Evolutionary conservation across 2,888 invertebrate species (phyloP), one percentile per base, ranked within the genome.

Genomic region (Noctua janthe): DNA sequence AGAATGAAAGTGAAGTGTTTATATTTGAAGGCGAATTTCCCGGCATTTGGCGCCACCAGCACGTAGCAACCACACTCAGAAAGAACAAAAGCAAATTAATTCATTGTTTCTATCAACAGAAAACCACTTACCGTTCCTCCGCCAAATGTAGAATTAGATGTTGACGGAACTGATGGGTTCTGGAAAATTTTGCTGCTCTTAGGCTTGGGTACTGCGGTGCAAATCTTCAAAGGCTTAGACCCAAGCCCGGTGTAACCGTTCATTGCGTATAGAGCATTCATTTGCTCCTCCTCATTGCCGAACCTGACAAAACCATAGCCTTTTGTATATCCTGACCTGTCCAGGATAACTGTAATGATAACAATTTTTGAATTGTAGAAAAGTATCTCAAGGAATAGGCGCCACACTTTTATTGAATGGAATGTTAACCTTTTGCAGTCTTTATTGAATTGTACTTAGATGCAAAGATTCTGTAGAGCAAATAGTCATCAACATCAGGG

Each of bases 251-350:
- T 98, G 92, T 98, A 99, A 2, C 99, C 99, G 93, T 99, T 99
- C 99, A 99, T 99, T 84, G 99, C 98, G 76, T 98, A 98, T 74
- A 99, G 96, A 85, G 99, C 99, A 91, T 99, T 98, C 92, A 99
- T 98, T 94, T 99, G 99, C 92, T 99, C 99, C 81, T 99, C 99
- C 94, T 99, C 99, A 91, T 98, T 98, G 8, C 99, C 98, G 94
- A 99, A 99, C 87, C 99, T 97, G 17, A 99, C 99, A 95, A 99
- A 99, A 8, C 99, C 99, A 94, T 99, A 99, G 23, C 99, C 99
- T 96, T 99, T 99, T 91, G 99, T 99, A 91, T 98, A 98, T 6
- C 99, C 99, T 82, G 98, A 98, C 87, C 97, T 98, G 92, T 99
- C 99, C 90, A 99, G 95, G 90, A 99, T 99, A 51, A 99, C 99